These are phyloP conservation scores for Lagria hirta DNA, from an alignment of 2,888 invertebrate genomes.

Conservation along the genomic window DNA sequence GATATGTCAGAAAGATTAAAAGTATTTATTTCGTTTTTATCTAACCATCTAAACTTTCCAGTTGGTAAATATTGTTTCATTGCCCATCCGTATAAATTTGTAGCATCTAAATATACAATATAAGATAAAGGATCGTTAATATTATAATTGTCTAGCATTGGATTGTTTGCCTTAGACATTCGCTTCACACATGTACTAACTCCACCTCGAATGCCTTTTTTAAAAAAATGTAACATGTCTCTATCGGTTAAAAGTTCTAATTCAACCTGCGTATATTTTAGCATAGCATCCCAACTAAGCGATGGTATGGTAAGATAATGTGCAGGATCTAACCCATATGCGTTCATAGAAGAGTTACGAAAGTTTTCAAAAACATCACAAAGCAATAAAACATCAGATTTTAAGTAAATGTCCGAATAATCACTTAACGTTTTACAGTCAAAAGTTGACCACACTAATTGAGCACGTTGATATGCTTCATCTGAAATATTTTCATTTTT, in stretches of 20 bases:
- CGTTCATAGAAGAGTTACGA: no score
- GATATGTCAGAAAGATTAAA: constrained; percentile 4
- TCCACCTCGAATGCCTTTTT: constrained; percentile 12
- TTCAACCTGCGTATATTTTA: constrained; percentile 7
- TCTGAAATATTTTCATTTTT: no score
- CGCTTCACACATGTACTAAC: constrained; percentile 10
- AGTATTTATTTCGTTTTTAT: constrained; percentile 5
- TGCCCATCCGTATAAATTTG: constrained; percentile 13
- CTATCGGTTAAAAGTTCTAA: constrained; percentile 20
- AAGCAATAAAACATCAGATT: no score
- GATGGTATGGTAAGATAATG: no score
- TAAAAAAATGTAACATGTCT: constrained; percentile 18
- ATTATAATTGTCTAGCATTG: constrained; percentile 2
- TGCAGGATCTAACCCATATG: no score
- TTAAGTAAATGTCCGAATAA: no score
- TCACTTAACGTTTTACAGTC: no score
- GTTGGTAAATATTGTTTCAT: constrained; percentile 13
- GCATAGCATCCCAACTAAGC: no score
- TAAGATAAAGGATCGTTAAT: constrained; percentile 2
- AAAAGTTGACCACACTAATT: no score
- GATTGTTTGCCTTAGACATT: constrained; percentile 11
- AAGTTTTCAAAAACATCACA: no score
- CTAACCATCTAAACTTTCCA: constrained; percentile 10
- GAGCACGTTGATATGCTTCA: no score
- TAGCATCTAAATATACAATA: constrained; percentile 9